Conservation (phyloP, 1,140 invertebrate genomes). For the Armadillidium nasatum region DNA sequence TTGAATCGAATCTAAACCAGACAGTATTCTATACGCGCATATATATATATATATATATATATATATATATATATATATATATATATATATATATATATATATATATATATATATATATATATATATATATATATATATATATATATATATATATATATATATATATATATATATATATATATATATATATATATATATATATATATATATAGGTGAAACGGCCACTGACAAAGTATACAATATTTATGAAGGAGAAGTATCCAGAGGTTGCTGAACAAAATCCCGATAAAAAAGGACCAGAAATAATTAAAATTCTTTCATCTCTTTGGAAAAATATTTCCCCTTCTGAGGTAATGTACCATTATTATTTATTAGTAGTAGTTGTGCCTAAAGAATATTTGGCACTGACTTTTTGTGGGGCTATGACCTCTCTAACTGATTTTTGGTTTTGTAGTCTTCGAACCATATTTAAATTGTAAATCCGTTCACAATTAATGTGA, state of each 20-base stretch:
- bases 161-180: not conserved
- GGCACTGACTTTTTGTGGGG: too few species aligned
- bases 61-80: not conserved
- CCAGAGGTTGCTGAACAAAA: not conserved
- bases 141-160: not conserved
- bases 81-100: not conserved
- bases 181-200: not conserved
- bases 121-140: not conserved
- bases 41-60: not conserved
- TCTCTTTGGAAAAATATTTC: conserved; percentile 4
- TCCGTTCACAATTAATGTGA: too few species aligned
- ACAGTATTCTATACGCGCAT: too few species aligned
- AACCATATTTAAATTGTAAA: too few species aligned
- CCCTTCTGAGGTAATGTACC: not conserved
- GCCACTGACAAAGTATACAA: not conserved
- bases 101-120: not conserved
- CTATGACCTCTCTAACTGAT: too few species aligned
- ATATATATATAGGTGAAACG: not conserved
- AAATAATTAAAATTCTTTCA: not conserved
- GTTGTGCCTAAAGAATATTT: too few species aligned
- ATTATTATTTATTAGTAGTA: too few species aligned
- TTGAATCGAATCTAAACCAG: too few species aligned
- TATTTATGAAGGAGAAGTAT: not conserved
- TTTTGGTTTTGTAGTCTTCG: too few species aligned
- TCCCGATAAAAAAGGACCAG: not conserved